Conservation (phyloP, 1,140 invertebrate species). For the Danaus melanippus region DNA sequence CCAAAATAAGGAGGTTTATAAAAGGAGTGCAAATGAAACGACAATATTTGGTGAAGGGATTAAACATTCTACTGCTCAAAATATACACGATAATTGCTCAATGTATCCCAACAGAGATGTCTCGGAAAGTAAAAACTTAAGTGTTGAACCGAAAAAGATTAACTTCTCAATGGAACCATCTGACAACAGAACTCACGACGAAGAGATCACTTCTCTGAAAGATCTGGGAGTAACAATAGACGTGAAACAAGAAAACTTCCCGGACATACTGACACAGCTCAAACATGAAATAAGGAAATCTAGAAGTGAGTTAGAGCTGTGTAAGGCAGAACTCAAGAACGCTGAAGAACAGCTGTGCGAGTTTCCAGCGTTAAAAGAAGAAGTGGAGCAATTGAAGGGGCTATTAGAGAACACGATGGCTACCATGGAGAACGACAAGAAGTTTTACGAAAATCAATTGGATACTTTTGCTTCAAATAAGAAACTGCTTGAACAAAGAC, state of each 20-base stretch:
- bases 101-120: constrained; percentile 66
- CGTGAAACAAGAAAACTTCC: constrained; percentile 55
- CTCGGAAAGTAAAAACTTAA: constrained; percentile 48
- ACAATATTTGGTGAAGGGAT: constrained; percentile 49
- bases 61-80: constrained; percentile 42
- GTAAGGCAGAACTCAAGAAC: constrained; percentile 68
- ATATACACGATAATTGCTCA: constrained; percentile 63
- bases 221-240: constrained; percentile 59
- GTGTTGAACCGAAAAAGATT: constrained; percentile 65
- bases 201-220: constrained; percentile 49
- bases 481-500: constrained; percentile 71
- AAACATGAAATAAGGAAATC: constrained; percentile 72
- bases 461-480: constrained; percentile 72
- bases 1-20: constrained; percentile 49
- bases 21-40: constrained; percentile 68
- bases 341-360: constrained; percentile 72
- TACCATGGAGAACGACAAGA: constrained; percentile 72
- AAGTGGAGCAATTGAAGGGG: constrained; percentile 71
- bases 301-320: constrained; percentile 68
- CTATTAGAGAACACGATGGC: constrained; percentile 72
- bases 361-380: constrained; percentile 72
- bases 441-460: constrained; percentile 74
- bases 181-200: constrained; percentile 46
- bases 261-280: constrained; percentile 67
- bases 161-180: constrained; percentile 58